A percentile compares a stretch with the other conserved stretches of the same genome.
Evolutionary conservation across 2,113 vertebrate species (phyloP).

Genomic region (Nibea albiflora): DNA sequence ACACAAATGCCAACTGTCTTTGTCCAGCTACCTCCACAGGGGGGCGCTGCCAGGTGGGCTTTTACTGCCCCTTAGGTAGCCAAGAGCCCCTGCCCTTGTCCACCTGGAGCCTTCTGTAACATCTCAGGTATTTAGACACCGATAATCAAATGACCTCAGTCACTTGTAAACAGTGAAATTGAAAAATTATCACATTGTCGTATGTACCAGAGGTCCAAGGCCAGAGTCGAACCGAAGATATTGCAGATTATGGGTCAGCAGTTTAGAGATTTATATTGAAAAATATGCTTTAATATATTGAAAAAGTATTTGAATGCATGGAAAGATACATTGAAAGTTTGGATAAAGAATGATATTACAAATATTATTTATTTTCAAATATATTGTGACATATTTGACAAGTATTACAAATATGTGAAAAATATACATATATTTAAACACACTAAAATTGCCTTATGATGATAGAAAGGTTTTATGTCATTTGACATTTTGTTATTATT

Average conservation of each 20-base stretch:
- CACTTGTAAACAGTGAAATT: neutral
- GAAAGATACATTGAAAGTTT: neutral
- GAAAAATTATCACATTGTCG: neutral
- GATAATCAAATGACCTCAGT: neutral
- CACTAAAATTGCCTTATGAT: neutral
- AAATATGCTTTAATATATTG: neutral
- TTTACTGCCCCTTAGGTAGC: conserved; percentile 90
- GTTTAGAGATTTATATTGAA: neutral
- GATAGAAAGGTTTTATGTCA: neutral
- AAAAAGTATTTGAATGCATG: neutral
- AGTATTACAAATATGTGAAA: neutral
- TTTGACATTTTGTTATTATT: neutral
- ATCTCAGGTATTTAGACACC: conserved; percentile 82
- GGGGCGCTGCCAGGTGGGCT: conserved; percentile 89
- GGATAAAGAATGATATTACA: no score
- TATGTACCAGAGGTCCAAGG: neutral
- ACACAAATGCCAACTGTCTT: conserved; percentile 93
- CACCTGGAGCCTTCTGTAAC: conserved; percentile 89
- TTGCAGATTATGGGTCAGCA: neutral
- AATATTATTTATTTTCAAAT: no score
- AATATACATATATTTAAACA: neutral
- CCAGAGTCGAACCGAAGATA: neutral
- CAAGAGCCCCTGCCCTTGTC: conserved; percentile 87
- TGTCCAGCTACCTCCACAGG: conserved; percentile 94
- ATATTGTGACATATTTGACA: neutral